These are phyloP conservation scores for Phaedon cochleariae DNA, from an alignment of 2,888 invertebrate genomes.

Conservation along the genomic window DNA sequence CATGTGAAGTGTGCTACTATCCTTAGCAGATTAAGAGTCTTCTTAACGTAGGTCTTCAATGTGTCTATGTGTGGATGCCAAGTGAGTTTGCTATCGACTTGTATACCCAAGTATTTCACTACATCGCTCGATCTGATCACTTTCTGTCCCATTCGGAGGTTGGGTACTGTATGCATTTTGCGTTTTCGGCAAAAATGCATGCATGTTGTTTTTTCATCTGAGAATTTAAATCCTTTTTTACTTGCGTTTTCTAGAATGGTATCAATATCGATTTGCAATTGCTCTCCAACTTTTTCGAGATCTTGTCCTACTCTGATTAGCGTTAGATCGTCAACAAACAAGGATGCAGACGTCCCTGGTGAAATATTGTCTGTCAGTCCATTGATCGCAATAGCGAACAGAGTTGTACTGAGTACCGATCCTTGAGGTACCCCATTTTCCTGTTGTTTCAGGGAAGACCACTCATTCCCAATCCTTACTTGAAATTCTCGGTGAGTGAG, in stretches of 20 bases:
- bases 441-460: background rate
- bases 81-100: conserved; percentile 13
- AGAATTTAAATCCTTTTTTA: background rate
- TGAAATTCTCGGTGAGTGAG: conserved; percentile 6
- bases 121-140: background rate
- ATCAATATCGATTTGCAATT: background rate
- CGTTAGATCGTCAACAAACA: too few species aligned
- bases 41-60: background rate
- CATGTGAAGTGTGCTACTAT: background rate
- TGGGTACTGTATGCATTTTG: background rate
- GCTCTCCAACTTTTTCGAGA: too few species aligned
- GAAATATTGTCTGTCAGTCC: background rate
- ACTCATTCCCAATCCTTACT: background rate
- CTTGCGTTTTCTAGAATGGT: background rate
- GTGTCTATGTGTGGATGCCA: background rate
- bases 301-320: too few species aligned
- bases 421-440: conserved; percentile 38
- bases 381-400: conserved; percentile 35
- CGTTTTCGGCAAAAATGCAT: background rate
- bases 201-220: background rate
- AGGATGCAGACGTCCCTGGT: background rate
- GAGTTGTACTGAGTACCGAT: conserved; percentile 26
- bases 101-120: conserved; percentile 1
- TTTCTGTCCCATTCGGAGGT: background rate
- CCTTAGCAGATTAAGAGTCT: conserved; percentile 8